phyloP scores from a whole-genome alignment of 2,888 invertebrate species.

The Rhingia rostrata region DNA sequence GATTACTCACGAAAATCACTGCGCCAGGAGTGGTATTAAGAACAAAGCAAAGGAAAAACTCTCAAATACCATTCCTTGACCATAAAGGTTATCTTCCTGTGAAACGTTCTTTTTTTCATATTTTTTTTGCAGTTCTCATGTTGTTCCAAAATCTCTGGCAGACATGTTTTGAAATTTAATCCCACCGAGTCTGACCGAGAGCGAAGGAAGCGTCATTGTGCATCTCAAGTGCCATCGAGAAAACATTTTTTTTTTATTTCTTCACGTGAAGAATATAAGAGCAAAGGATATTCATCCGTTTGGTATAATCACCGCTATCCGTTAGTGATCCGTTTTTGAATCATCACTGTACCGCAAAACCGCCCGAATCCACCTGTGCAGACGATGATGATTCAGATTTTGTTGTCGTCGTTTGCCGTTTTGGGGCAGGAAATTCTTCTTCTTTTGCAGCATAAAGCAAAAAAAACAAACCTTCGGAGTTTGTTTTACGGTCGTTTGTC shows the following conservation, averaged over 20 bases:
- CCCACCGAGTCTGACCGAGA: slow-evolving; percentile 7
- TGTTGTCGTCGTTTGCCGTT: slow-evolving; percentile 4
- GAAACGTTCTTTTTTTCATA: slow-evolving; percentile 22
- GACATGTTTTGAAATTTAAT: slow-evolving; percentile 65
- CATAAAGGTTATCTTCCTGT: slow-evolving; percentile 48
- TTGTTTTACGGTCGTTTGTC: slow-evolving; percentile 15
- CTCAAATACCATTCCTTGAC: slow-evolving; percentile 9
- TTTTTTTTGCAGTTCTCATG: too few species aligned
- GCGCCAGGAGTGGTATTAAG: slow-evolving; percentile 1
- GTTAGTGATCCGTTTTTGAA: slow-evolving; percentile 42
- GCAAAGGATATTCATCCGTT: slow-evolving; percentile 27
- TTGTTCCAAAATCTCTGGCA: slow-evolving; percentile 27
- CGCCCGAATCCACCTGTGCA: slow-evolving; percentile 46
- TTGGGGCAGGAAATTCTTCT: slow-evolving; percentile 45
- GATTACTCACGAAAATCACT: slow-evolving; percentile 38
- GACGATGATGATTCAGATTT: slow-evolving; percentile 56
- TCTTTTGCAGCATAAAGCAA: background rate
- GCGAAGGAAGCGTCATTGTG: slow-evolving; percentile 35
- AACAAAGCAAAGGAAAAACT: background rate
- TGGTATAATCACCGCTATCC: slow-evolving; percentile 50
- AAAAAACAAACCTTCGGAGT: background rate
- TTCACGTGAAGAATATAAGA: background rate
- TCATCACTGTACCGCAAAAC: slow-evolving; percentile 43
- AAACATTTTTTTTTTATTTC: background rate
- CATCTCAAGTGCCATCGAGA: slow-evolving; percentile 54